Base-by-base conservation (phyloP, 2,797 vertebrate species). In the Mus caroli region DNA sequence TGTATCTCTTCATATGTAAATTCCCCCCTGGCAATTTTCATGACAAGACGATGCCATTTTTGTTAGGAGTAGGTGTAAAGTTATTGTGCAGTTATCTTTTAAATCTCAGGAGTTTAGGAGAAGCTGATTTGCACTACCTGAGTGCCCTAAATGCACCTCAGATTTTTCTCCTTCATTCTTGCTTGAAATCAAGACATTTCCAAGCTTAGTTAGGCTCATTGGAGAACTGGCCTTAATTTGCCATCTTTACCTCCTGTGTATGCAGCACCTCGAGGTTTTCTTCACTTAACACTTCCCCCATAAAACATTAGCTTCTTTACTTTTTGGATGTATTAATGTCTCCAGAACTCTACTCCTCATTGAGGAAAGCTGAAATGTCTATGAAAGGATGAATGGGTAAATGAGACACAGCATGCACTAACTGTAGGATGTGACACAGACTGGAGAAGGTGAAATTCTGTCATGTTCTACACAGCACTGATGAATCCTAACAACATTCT, bases 101-200 rank as follows among this genome's bases (percentile, higher is more conserved):
- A 96, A 96, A 79, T 94, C 90, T 83, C 88, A 97, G 43, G 15
- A 89, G 82, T 94, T 96, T 43, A 97, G 88, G 10, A 84, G n/a
- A 40, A 95, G 14, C 12, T 96, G 31, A 75, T 76, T 83, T 89
- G 52, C 76, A 31, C 15, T 78, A 2, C 69, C 15, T 3, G 1
- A 17, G 0, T 22, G 50, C 20, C 2, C 52, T 60, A 80, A 92
- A 80, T n/a, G 24, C 34, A 43, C 76, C n/a, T 85, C 20, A 87
- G 46, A 94, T 92, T 96, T 34, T 6, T 56, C 20, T 50, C 40
- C 12, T 89, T 62, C 91, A 58, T 92, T 9, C 54, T 37, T 89
- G 54, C 19, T 82, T 34, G 88, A 69, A 93, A 79, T 75, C 67
- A 37, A 37, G 17, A 79, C 5, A 78, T 89, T 90, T 96, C 31